These are phyloP conservation scores for Steinernema feltiae DNA, from an alignment of 1,140 invertebrate genomes.

Conservation along the genomic window DNA sequence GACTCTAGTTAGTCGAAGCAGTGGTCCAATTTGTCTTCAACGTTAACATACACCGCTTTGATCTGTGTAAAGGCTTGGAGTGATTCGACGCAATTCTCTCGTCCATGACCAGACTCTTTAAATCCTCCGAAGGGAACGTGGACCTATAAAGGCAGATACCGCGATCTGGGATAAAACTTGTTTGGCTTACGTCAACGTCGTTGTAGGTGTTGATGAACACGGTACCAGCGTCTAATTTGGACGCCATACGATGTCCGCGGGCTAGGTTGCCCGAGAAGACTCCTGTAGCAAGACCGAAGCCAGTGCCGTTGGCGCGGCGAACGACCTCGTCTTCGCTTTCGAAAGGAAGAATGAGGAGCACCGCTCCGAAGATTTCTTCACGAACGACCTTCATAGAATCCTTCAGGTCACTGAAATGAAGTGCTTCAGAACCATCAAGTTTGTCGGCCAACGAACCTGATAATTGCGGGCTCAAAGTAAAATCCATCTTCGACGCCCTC, in stretches of 20 bases:
- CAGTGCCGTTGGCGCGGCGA: constrained; percentile 62
- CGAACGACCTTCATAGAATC: constrained; percentile 63
- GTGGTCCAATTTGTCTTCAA: constrained; percentile 34
- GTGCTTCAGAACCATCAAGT: too few relatives aligned
- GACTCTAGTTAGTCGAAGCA: constrained; percentile 27
- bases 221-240: constrained; percentile 62
- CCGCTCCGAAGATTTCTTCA: constrained; percentile 65
- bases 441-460: constrained; percentile 22
- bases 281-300: constrained; percentile 63
- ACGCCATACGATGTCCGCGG: constrained; percentile 56
- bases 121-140: constrained; percentile 50
- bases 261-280: constrained; percentile 59
- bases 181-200: constrained; percentile 41
- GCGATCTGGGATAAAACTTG: not conserved
- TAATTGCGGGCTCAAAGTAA: constrained; percentile 52
- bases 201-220: constrained; percentile 61
- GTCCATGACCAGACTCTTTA: constrained; percentile 53
- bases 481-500: constrained; percentile 47
- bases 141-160: not conserved
- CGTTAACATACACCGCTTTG: constrained; percentile 59
- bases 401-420: constrained; percentile 24
- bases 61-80: constrained; percentile 63
- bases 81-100: constrained; percentile 62
- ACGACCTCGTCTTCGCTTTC: constrained; percentile 63
- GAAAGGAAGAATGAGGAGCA: constrained; percentile 62